Evolutionary conservation across 2,113 vertebrate species (phyloP), one percentile per base, ranked within the genome.

Genomic region (Datnioides undecimradiatus): DNA sequence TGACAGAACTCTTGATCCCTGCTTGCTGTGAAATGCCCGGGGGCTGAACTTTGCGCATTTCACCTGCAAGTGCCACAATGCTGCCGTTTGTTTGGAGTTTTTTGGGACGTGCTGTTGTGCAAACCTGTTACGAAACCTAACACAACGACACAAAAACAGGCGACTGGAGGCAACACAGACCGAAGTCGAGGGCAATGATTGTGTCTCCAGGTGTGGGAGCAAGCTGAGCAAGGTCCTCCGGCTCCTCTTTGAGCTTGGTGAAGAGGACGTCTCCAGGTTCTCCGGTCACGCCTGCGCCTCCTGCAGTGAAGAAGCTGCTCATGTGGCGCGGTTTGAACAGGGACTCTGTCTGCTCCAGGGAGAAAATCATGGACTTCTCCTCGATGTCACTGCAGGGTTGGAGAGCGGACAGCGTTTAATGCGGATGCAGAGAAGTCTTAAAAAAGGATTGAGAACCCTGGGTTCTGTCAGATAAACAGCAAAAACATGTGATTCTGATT

Each of bases 181-280:
- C 96, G 12, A 99, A 99, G 92, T 99, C 96, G 27, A 99, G 95
- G 84, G 95, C 88, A 80, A 99, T 93, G 89, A 99, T 96, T 52
- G 95, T 92, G 87, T 99, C 98, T 6, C 98, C 98, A 0, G 98
- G 92, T 0, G 97, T 98, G 6, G 98, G 98, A 2, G 98, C 97
- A 89, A 99, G 94, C 87, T 97, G 97, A 17, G 96, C 92, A 62
- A 99, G 95, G 85, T 99, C 98, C 57, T 99, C 98, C 0, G 97
- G 98, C 87, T 99, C 98, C 84, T 99, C 97, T 86, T 99, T 99
- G 73, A 99, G 91, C 86, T 97, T 97, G 74, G 95, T 96, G 93
- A 96, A 99, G 77, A 98, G 95, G 73, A 91, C 90, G 21, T 96
- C 94, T 0, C 92, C 94, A 36, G 94, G 87, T 17, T 98, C 97